A percentile compares a stretch with the other conserved stretches of the same genome.
Evolutionary conservation across 1,140 invertebrate species (phyloP).

Genomic region (Oscheius sp.): DNA sequence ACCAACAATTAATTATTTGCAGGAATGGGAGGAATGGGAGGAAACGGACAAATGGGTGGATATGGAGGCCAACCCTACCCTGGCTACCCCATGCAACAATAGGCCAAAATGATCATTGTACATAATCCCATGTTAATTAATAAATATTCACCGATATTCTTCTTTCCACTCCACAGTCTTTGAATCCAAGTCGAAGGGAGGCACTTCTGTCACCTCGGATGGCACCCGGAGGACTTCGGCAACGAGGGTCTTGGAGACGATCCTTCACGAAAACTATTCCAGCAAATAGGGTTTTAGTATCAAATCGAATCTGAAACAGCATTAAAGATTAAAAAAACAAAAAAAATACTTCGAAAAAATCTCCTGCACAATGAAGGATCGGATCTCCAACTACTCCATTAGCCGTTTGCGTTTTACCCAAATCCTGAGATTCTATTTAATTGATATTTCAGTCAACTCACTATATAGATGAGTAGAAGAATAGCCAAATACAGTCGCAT

Average conservation of each 20-base stretch:
- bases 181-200: conserved; percentile 51
- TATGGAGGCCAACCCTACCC: conserved; percentile 36
- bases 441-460: background rate
- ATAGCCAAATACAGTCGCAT: background rate
- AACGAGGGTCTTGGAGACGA: conserved; percentile 53
- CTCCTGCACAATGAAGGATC: conserved; percentile 54
- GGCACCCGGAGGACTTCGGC: conserved; percentile 45
- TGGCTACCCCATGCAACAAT: background rate
- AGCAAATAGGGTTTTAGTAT: conserved; percentile 53
- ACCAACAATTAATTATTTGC: background rate
- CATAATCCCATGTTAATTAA: conserved; percentile 1
- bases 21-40: conserved; percentile 28
- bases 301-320: conserved; percentile 44
- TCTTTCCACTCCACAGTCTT: conserved; percentile 51
- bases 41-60: conserved; percentile 39
- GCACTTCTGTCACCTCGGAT: conserved; percentile 44
- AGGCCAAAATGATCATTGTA: background rate
- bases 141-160: conserved; percentile 46
- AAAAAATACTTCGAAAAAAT: conserved; percentile 51
- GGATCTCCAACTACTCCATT: conserved; percentile 57
- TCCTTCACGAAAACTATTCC: conserved; percentile 57
- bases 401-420: background rate
- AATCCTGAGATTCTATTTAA: background rate
- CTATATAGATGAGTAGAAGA: background rate
- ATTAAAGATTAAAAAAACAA: background rate